Evolutionary conservation across 2,113 vertebrate species (phyloP), one percentile per base, ranked within the genome.

Genomic region (Dromiciops gliroides): DNA sequence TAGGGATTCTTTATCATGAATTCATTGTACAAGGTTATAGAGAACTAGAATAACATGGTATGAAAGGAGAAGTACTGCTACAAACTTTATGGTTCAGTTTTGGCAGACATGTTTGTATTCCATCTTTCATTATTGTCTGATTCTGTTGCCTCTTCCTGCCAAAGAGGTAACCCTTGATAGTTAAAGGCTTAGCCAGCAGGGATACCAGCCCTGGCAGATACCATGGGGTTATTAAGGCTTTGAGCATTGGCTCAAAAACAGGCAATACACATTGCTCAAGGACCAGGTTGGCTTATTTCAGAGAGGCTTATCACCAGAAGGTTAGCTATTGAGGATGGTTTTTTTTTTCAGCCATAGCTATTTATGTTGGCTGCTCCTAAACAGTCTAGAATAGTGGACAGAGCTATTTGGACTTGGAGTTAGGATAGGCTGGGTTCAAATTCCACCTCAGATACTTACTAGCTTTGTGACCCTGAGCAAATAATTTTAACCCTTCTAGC

Each of bases 1-100:
- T 8, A 10, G 91, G 28, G 26, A 91, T 51, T 95, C 44, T 56
- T 93, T 19, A 25, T 1, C 0, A 31, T 3, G 5, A 51, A 53
- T 44, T 48, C 26, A 96, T 52, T 96, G 95, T 96, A 91, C 47
- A 94, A 7, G 51, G 51, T 89, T 95, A 90, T 93, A 94, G 48
- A 90, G 50, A 95, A 51, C 6, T 83, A 91, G 53, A 51, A 75
- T 75, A n/a, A 75, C 60, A 75, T 75, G 22, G 31, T 16, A 3
- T 37, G 8, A 6, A n/a, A 37, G 14, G 60, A n/a, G 37, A 19
- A 75, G 60, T 31, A 67, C 60, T 37, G 37, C 12, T 37, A n/a
- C 37, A 16, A 75, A 6, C 5, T n/a, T 75, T 19, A 19, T 75
- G 14, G 37, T 75, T 75, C 37, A 75, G 14, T 12, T 75, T 67